These are phyloP conservation scores for Pentalonia nigronervosa DNA, from an alignment of 1,140 invertebrate genomes.

Conservation along the genomic window DNA sequence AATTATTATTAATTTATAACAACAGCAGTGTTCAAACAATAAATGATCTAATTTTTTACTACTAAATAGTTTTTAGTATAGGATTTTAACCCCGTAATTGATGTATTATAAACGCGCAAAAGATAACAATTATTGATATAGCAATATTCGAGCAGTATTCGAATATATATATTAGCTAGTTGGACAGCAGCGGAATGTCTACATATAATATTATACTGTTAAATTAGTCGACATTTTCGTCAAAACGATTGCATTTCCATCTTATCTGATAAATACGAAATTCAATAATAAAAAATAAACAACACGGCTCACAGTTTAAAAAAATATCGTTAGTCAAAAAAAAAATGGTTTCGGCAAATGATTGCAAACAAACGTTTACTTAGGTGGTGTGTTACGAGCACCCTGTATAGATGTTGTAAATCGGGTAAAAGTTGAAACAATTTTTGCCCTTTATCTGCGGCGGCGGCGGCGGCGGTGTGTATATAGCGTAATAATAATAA, in stretches of 20 bases:
- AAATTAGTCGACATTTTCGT: not conserved
- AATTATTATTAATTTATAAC: too few species aligned
- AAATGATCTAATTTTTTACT: not conserved
- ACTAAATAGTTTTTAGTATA: too few species aligned
- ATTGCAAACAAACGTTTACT: too few species aligned
- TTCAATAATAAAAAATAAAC: not conserved
- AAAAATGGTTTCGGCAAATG: not conserved
- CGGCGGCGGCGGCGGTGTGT: not conserved
- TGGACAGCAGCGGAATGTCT: too few species aligned
- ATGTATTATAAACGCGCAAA: not conserved
- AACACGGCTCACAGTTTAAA: not conserved
- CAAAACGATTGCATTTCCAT: not conserved
- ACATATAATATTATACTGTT: too few species aligned
- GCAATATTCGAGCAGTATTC: too few species aligned
- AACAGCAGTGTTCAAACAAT: not conserved
- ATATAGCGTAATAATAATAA: not conserved
- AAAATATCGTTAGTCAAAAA: not conserved
- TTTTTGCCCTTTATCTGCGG: not conserved
- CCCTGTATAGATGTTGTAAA: not conserved
- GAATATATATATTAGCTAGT: too few species aligned
- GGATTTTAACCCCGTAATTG: too few species aligned
- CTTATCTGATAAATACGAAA: not conserved
- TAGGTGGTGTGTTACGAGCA: not conserved
- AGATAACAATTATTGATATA: not conserved
- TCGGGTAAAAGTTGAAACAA: not conserved